phyloP scores from a whole-genome alignment of 2,888 invertebrate species.

The Uropetala carovei region DNA sequence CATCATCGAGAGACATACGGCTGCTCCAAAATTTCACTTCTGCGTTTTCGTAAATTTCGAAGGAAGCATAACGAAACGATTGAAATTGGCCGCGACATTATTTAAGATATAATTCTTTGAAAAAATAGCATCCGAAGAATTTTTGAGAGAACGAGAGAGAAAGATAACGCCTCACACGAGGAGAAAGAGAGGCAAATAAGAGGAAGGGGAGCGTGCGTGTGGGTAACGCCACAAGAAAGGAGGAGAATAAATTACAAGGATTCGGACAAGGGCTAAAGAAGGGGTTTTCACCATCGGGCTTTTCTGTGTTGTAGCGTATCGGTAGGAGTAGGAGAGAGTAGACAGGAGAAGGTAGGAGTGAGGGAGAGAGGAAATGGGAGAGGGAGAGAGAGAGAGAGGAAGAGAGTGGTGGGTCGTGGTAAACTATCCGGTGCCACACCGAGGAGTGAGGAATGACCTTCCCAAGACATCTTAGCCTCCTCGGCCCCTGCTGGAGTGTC shows the following conservation, averaged over 20 bases:
- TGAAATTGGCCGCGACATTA: too few relatives aligned
- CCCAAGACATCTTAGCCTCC: conserved; percentile 10
- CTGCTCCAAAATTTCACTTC: not conserved
- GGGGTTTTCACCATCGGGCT: conserved; percentile 48
- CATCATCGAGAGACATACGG: too few relatives aligned
- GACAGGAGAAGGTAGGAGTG: not conserved
- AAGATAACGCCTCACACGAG: not conserved
- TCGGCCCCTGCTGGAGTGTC: conserved; percentile 9
- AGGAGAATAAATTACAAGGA: conserved; percentile 53
- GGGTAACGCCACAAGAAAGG: not conserved
- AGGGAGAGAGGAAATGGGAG: not conserved
- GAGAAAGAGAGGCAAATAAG: not conserved
- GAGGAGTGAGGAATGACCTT: conserved; percentile 26
- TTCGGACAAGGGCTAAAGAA: conserved; percentile 30
- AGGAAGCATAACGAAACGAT: too few relatives aligned
- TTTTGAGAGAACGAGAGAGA: not conserved
- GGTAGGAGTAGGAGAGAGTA: not conserved
- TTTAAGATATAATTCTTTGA: too few relatives aligned
- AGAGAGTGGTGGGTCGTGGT: not conserved
- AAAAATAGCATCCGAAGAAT: not conserved
- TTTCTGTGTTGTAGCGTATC: not conserved
- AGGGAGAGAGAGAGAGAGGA: not conserved
- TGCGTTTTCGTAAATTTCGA: not conserved
- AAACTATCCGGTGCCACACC: conserved; percentile 12
- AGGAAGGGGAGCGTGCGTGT: not conserved